Base-by-base conservation (phyloP, 2,888 invertebrate genomes). In the Cryptocephalus moraei region DNA sequence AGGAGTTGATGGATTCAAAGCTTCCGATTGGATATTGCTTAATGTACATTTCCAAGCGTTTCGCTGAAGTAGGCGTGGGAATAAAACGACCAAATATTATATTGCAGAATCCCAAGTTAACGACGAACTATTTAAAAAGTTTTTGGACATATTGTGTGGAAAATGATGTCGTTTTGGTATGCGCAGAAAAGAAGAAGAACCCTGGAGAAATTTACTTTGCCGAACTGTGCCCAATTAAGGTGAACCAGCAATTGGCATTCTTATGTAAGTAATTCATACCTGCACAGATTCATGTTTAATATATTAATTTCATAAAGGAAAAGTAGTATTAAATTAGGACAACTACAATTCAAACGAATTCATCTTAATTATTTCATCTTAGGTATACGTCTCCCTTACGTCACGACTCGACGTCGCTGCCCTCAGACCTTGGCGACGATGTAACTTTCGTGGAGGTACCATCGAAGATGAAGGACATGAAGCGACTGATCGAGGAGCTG, bases 121-220 rank as follows among this genome's bases (percentile, higher is more conserved):
- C 60, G 9, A 46, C 56, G 12, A 48, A 51, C 2, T 59, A 50
- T 50, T 65, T 64, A 44, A 50, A 58, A 22, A 55, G 58, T 36
- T 62, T 65, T 47, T 66, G 66, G 66, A 58, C 61, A 39, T 59
- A 60, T 47, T 65, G 65, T 47, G 55, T 58, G 2, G 57, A 61
- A 43, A 58, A 57, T 10, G 53, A 62, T 39, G 60, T 57, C 46
- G 62, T 63, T 11, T 48, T 65, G n/a, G 51, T 66, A 43, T 66
- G 65, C 45, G 44, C 52, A 6, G 51, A 54, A 40, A 62, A 62
- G 46, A 44, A 54, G n/a, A 55, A 43, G 33, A 49, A 53, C 31
- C 49, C 52, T n/a, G n/a, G n/a, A n/a, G n/a, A n/a, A n/a, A n/a
- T n/a, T n/a, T n/a, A n/a, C n/a, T n/a, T n/a, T n/a, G n/a, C n/a